Evolutionary conservation across 2,113 vertebrate species (phyloP).

Genomic region (Acanthochromis polyacanthus): DNA sequence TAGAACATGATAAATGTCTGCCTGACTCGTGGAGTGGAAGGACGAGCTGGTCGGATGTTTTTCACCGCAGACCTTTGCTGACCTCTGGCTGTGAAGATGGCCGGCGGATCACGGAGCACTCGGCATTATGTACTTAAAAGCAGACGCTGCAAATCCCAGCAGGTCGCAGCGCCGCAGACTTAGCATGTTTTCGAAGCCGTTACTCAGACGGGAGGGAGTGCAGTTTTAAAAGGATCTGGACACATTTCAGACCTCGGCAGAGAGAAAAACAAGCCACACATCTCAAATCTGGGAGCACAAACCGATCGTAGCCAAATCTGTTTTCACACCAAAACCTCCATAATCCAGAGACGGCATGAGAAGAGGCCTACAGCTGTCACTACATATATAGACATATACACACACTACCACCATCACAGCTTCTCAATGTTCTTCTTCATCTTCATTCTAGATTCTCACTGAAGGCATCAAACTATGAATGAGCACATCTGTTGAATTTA

Average conservation of each 20-base stretch:
- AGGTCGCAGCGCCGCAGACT: constrained; percentile 4
- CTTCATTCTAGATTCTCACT: too few species aligned
- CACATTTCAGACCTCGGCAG: constrained; percentile 31
- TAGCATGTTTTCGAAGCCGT: constrained; percentile 50
- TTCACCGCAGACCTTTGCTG: constrained; percentile 12
- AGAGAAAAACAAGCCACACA: not conserved
- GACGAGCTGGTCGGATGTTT: not conserved
- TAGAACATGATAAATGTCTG: not conserved
- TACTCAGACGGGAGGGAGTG: constrained; percentile 23
- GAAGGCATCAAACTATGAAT: too few species aligned
- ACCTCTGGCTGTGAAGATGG: constrained; percentile 27
- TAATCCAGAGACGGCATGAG: constrained; percentile 17
- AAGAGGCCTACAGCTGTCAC: constrained; percentile 23
- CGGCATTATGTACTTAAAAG: constrained; percentile 55
- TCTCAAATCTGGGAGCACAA: constrained; percentile 43
- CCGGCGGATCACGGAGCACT: constrained; percentile 16
- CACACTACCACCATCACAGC: too few species aligned
- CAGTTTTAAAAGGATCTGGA: constrained; percentile 45
- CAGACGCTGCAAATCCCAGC: constrained; percentile 50
- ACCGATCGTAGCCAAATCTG: constrained; percentile 65
- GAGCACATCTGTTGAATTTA: too few species aligned
- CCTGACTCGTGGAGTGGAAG: not conserved
- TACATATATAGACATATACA: too few species aligned
- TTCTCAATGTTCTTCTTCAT: too few species aligned
- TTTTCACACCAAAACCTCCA: constrained; percentile 60